Evolutionary conservation across 2,797 vertebrate genomes (phyloP).

Genomic region (Coilia nasus): DNA sequence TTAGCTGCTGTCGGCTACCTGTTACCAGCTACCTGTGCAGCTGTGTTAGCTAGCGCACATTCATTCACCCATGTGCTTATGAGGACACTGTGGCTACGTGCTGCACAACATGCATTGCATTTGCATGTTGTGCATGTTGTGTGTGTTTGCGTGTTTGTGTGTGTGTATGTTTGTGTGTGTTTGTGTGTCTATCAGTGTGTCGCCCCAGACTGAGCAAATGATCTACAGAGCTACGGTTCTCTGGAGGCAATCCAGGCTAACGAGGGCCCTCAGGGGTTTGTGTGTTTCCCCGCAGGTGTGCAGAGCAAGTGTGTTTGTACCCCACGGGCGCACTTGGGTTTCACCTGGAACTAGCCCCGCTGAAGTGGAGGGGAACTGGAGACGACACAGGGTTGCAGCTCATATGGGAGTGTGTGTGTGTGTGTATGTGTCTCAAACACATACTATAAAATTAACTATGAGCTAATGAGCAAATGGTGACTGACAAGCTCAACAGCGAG

Average conservation of each 20-base stretch:
- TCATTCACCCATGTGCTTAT: not conserved
- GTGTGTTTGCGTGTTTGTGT: not conserved
- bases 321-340: not conserved
- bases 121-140: not conserved
- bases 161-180: too few species aligned
- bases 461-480: not conserved
- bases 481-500: not conserved
- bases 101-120: not conserved
- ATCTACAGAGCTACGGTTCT: not conserved
- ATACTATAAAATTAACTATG: not conserved
- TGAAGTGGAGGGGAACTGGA: not conserved
- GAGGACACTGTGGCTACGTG: not conserved
- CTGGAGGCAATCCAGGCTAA: not conserved
- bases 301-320: not conserved
- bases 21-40: too few species aligned
- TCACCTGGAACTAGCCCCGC: not conserved
- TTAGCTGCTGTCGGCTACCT: too few species aligned
- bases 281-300: conserved; percentile 6
- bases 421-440: too few species aligned
- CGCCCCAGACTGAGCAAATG: not conserved
- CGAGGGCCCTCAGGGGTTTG: not conserved
- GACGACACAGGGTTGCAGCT: not conserved
- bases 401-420: not conserved
- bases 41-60: too few species aligned
- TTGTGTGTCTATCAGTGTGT: not conserved